Conservation (phyloP, 1,140 invertebrate genomes). For the Oryctes rhinoceros region DNA sequence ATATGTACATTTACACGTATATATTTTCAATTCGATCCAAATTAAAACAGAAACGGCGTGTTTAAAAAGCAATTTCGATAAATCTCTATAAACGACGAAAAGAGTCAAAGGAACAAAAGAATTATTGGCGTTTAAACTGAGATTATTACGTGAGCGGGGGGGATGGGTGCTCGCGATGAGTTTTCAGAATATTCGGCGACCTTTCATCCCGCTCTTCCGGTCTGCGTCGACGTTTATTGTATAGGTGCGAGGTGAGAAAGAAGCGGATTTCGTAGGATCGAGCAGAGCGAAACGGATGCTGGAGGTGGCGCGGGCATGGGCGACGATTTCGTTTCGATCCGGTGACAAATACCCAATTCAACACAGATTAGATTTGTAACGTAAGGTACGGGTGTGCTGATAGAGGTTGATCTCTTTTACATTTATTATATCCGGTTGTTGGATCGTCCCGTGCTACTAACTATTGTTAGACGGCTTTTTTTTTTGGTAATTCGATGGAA, state of each 20-base stretch:
- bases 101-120: constrained; percentile 43
- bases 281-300: not conserved
- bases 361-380: constrained; percentile 45
- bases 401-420: constrained; percentile 37
- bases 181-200: constrained; percentile 41
- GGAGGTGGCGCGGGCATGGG: not conserved
- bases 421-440: constrained; percentile 35
- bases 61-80: constrained; percentile 43
- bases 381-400: constrained; percentile 24
- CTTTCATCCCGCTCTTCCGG: not conserved
- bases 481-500: no score
- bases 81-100: constrained; percentile 40
- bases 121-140: constrained; percentile 44
- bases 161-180: constrained; percentile 27
- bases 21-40: not conserved
- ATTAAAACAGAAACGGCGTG: constrained; percentile 13
- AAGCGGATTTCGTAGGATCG: not conserved
- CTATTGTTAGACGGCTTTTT: not conserved
- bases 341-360: constrained; percentile 43
- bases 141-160: constrained; percentile 26
- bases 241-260: not conserved
- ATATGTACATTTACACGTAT: no score
- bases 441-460: not conserved
- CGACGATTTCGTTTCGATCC: constrained; percentile 23
- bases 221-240: not conserved